Evolutionary conservation across 2,888 invertebrate genomes (phyloP), one percentile per base, ranked within the genome.

Genomic region (Melanophora roralis): DNA sequence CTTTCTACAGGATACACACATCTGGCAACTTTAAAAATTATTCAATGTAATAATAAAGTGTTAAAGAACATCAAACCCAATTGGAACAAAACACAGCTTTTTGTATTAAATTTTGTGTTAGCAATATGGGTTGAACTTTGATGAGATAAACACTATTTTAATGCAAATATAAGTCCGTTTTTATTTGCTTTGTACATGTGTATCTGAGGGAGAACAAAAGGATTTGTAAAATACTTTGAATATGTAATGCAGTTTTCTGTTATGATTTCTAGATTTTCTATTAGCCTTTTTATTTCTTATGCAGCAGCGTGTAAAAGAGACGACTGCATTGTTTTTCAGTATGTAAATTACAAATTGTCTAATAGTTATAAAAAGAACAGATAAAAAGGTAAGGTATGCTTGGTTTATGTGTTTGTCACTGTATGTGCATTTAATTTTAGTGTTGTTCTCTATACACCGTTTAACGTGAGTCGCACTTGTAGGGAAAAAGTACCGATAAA

Each of bases 391-490:
- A 19, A 78, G 59, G 55, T 59, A 34, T 64, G 40, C 55, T 71
- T 36, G 51, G 65, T 80, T 69, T 81, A 59, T 82, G 49, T 77
- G 32, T 27, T 72, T 43, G 36, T 72, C 49, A 45, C 1, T 21
- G 45, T 78, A 69, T 21, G 65, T 80, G 74, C 60, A 76, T 55
- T 77, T 81, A 73, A 27, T 69, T 59, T 76, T 8, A 77, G 74
- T 71, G 67, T 69, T 80, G 72, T 76, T 67, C 77, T 45, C 76
- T 68, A 81, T 78, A 78, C 69, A 74, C 81, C 57, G 71, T 73
- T 84, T 83, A 86, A 85, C 85, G 85, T 84, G 85, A 86, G 86
- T 84, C 86, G 85, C 87, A 88, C 88, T 87, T 87, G 88, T 87
- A 86, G 86, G 79, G 79, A 82, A 78, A 78, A 85, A 84, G 82